Conservation (phyloP, 2,113 vertebrate genomes). For the Pseudopodoces humilis region DNA sequence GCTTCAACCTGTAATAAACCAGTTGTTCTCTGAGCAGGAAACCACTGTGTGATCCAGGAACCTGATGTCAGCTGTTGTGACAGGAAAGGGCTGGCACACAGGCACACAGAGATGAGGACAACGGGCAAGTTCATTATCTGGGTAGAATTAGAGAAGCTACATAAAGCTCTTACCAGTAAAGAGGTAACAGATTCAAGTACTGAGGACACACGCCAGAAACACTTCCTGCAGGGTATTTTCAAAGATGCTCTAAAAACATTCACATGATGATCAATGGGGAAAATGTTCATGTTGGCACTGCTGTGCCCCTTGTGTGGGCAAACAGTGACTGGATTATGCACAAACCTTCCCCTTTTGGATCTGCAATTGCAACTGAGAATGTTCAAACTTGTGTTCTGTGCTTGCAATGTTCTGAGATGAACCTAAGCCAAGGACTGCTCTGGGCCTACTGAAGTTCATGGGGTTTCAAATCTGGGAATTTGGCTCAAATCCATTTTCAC, state of each 20-base stretch:
- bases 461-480: slow-evolving; percentile 14
- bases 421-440: neutral
- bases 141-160: neutral
- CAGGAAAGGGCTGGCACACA: neutral
- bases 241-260: neutral
- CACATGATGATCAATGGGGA: neutral
- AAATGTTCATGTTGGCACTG: neutral
- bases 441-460: neutral
- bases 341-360: neutral
- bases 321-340: neutral
- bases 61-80: neutral
- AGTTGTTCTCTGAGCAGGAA: neutral
- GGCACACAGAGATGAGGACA: neutral
- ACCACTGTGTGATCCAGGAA: neutral
- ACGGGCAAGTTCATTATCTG: neutral
- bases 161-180: neutral
- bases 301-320: neutral
- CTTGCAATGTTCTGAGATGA: neutral
- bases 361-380: neutral
- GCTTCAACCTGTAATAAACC: neutral
- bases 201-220: neutral
- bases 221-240: neutral
- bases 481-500: slow-evolving; percentile 19
- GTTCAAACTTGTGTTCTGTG: neutral
- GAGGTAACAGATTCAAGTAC: neutral